Evolutionary conservation across 2,113 vertebrate species (phyloP).

Genomic region (Heteronetta atricapilla): DNA sequence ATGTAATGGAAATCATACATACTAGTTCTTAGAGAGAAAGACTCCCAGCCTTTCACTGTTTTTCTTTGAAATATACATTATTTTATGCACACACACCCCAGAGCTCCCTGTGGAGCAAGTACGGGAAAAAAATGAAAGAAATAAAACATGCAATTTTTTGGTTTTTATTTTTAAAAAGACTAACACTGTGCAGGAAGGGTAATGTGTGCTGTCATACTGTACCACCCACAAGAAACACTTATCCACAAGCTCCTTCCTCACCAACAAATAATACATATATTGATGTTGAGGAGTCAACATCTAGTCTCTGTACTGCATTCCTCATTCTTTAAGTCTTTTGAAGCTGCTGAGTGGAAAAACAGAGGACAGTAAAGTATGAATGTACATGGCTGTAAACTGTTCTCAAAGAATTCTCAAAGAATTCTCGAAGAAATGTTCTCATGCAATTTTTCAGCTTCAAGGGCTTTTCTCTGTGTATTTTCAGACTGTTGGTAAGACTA

Average conservation of each 20-base stretch:
- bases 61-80: not conserved
- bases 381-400: not conserved
- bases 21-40: not conserved
- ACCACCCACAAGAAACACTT: not conserved
- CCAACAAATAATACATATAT: not conserved
- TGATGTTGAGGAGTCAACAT: not conserved
- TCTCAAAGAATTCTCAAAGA: not conserved
- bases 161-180: not conserved
- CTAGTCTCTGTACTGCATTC: not conserved
- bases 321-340: not conserved
- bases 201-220: not conserved
- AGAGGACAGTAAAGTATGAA: not conserved
- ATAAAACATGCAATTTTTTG: not conserved
- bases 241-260: not conserved
- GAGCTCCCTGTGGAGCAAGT: not conserved
- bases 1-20: not conserved
- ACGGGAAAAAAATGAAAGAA: no score
- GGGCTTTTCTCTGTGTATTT: not conserved
- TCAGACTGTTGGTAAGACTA: not conserved
- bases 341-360: not conserved
- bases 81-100: not conserved
- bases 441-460: not conserved
- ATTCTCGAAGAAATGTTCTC: no score
- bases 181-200: not conserved
- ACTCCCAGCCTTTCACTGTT: not conserved